Evolutionary conservation across 2,888 invertebrate species (phyloP).

Genomic region (Stratiomys singularior): DNA sequence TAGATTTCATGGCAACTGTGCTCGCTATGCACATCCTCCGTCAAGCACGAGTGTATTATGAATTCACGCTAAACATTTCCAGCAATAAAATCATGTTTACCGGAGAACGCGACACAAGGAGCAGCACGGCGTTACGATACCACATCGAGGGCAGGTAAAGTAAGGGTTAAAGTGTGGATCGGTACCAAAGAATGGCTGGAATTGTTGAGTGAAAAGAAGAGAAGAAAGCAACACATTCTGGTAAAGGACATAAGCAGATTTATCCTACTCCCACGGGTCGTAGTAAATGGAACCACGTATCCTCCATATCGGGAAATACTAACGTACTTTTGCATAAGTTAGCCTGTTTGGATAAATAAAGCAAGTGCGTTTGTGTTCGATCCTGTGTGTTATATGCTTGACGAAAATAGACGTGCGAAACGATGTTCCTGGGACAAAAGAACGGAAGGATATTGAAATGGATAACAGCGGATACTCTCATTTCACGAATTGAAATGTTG

Average conservation of each 20-base stretch:
- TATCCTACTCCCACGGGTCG: background rate
- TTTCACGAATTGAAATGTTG: background rate
- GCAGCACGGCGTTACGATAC: background rate
- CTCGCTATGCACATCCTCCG: background rate
- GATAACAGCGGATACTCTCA: background rate
- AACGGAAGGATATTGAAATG: conserved; percentile 2
- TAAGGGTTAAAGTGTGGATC: background rate
- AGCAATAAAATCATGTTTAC: background rate
- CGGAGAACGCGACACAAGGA: background rate
- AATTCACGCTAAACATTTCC: background rate
- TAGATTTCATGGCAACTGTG: background rate
- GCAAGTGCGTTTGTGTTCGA: background rate
- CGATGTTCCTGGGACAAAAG: background rate
- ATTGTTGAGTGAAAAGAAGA: background rate
- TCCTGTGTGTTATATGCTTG: background rate
- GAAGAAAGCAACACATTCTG: background rate
- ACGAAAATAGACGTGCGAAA: background rate
- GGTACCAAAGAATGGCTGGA: background rate
- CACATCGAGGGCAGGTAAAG: background rate
- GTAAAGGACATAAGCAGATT: background rate
- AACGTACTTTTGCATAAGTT: background rate
- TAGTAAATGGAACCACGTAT: background rate
- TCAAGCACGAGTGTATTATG: background rate
- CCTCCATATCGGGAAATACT: background rate
- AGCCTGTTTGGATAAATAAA: conserved; percentile 1